Conservation (phyloP, 2,113 vertebrate species). For the Cebus imitator region DNA sequence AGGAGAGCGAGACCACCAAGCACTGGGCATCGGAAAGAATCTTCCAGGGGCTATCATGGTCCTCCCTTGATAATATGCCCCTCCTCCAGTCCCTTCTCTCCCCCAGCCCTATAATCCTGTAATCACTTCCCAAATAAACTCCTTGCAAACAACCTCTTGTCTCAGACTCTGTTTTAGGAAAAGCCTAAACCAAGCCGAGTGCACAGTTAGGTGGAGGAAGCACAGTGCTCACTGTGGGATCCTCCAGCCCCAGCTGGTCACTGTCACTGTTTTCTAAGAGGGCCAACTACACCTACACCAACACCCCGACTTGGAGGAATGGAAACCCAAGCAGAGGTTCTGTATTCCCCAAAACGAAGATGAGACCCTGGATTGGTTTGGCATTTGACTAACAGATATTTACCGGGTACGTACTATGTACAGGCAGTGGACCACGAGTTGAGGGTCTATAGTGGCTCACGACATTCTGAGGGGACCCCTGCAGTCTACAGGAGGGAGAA, state of each 20-base stretch:
- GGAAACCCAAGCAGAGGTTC: neutral
- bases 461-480: neutral
- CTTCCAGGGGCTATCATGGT: neutral
- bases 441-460: neutral
- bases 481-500: neutral
- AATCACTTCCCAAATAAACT: neutral
- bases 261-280: neutral
- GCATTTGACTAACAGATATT: too few relatives aligned
- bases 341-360: neutral
- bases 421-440: neutral
- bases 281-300: too few relatives aligned
- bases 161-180: neutral
- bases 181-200: too few relatives aligned
- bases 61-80: accelerated
- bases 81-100: neutral
- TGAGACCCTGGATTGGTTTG: neutral
- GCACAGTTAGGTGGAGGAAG: neutral
- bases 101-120: neutral
- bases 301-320: too few relatives aligned
- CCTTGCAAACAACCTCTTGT: neutral
- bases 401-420: too few relatives aligned
- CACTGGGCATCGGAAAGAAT: neutral
- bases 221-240: too few relatives aligned
- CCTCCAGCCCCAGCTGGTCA: accelerated
- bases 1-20: neutral